Percentiles rank a stretch among this genome's conserved stretches.
Conservation (phyloP, 2,797 vertebrate species). For the Valencia hispanica region DNA sequence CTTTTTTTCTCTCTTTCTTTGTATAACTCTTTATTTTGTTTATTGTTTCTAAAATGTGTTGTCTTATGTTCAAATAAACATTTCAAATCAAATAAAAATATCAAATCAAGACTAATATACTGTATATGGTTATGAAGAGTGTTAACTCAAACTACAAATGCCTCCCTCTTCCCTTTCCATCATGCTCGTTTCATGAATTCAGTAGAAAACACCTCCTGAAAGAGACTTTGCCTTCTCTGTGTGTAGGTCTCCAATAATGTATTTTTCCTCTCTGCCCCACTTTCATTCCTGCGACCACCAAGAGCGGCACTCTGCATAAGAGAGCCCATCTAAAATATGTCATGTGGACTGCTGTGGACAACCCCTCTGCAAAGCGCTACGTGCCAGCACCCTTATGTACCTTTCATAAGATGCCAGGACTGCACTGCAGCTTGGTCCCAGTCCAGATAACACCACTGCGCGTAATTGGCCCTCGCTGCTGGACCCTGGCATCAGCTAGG, state of each 20-base stretch:
- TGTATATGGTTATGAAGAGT: constrained; percentile 42
- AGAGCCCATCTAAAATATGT: constrained; percentile 46
- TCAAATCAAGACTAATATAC: too few relatives aligned
- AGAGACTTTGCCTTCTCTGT: constrained; percentile 61
- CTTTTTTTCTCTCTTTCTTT: too few relatives aligned
- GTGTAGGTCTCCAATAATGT: constrained; percentile 64
- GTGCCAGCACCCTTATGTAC: constrained; percentile 52
- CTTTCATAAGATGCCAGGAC: constrained; percentile 65
- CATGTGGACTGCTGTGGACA: constrained; percentile 56
- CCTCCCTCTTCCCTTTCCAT: constrained; percentile 10
- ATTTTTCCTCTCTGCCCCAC: constrained; percentile 43
- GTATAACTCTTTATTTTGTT: too few relatives aligned
- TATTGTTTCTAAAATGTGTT: too few relatives aligned
- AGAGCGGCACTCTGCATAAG: constrained; percentile 45
- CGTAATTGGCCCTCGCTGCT: constrained; percentile 67
- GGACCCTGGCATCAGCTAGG: constrained; percentile 57
- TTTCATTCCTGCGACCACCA: constrained; percentile 48
- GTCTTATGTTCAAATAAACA: too few relatives aligned
- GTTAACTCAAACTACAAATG: constrained; percentile 41
- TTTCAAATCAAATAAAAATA: too few relatives aligned
- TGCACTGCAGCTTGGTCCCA: constrained; percentile 65
- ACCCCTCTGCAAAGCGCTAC: constrained; percentile 34
- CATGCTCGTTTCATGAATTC: constrained; percentile 56
- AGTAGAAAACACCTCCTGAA: constrained; percentile 60
- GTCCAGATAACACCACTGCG: constrained; percentile 63